Evolutionary conservation across 2,113 vertebrate species (phyloP).

Genomic region (Sorex fumeus): DNA sequence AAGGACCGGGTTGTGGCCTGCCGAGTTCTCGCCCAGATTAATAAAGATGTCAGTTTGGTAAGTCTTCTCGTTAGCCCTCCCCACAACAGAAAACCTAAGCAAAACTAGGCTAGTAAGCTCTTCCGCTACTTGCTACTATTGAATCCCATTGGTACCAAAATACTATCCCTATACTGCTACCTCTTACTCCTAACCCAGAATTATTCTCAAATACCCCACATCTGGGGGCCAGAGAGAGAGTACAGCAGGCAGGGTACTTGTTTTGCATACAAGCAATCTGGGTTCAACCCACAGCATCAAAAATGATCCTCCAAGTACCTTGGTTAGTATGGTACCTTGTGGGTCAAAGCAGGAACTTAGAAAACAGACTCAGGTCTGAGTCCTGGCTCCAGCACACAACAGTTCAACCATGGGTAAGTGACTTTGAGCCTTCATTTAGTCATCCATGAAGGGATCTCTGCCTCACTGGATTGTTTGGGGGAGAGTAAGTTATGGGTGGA

Average conservation of each 20-base stretch:
- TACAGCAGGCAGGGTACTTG: no score
- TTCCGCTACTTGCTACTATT: slow-evolving; percentile 42
- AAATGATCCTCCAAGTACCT: no score
- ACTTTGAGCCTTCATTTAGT: neutral
- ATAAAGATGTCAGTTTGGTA: slow-evolving; percentile 86
- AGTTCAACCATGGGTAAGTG: no score
- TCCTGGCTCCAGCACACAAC: neutral
- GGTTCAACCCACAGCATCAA: no score
- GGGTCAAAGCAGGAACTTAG: neutral
- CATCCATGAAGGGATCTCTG: neutral
- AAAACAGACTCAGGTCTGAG: slow-evolving; percentile 26
- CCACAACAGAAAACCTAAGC: slow-evolving; percentile 23
- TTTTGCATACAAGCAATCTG: no score
- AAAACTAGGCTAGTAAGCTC: neutral
- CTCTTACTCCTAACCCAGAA: slow-evolving; percentile 46
- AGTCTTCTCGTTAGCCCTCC: slow-evolving; percentile 47
- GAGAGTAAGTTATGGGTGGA: slow-evolving; percentile 25
- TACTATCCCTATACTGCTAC: neutral
- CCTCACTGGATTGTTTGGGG: neutral
- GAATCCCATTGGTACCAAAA: slow-evolving; percentile 22
- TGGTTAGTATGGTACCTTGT: no score
- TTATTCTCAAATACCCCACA: slow-evolving; percentile 25
- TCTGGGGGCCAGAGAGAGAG: no score
- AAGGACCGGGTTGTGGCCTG: slow-evolving; percentile 86
- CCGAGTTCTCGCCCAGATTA: slow-evolving; percentile 84